A percentile compares a stretch with the other conserved stretches of the same genome.
Conservation (phyloP, 1,140 invertebrate species). For the Mamestra configurata region DNA sequence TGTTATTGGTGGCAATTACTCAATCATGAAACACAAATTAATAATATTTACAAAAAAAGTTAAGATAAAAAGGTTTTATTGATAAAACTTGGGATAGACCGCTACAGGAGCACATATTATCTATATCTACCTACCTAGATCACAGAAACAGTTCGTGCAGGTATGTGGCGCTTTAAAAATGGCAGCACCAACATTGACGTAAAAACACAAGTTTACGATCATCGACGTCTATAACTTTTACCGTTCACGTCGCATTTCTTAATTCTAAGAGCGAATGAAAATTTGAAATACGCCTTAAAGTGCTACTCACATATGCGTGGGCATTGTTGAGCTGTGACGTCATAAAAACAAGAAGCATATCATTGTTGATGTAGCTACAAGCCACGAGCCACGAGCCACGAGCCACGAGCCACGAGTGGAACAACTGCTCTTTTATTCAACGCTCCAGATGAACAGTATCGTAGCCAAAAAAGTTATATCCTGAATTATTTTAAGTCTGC, state of each 20-base stretch:
- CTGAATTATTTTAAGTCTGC: constrained; percentile 32
- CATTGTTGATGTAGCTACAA: constrained; percentile 14
- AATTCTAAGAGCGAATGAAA: constrained; percentile 4
- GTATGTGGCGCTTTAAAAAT: neutral
- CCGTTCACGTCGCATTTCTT: neutral
- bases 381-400: neutral
- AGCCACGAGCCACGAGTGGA: neutral
- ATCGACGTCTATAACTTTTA: neutral
- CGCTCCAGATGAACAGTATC: constrained; percentile 28
- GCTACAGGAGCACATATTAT: too few relatives aligned
- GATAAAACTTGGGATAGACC: too few relatives aligned
- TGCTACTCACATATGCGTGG: neutral
- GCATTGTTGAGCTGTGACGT: constrained; percentile 13
- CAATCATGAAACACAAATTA: too few relatives aligned
- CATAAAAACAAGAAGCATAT: constrained; percentile 20
- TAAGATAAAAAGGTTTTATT: too few relatives aligned
- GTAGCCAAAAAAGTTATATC: constrained; percentile 34
- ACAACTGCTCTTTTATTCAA: constrained; percentile 17
- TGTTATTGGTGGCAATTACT: too few relatives aligned
- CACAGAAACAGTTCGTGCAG: neutral
- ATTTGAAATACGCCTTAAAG: constrained; percentile 12
- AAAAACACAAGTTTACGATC: constrained; percentile 21
- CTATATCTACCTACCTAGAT: neutral
- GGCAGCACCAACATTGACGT: neutral
- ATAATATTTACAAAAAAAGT: too few relatives aligned